Conservation (phyloP, 2,888 invertebrate genomes). For the Scrobipalpa costella region DNA sequence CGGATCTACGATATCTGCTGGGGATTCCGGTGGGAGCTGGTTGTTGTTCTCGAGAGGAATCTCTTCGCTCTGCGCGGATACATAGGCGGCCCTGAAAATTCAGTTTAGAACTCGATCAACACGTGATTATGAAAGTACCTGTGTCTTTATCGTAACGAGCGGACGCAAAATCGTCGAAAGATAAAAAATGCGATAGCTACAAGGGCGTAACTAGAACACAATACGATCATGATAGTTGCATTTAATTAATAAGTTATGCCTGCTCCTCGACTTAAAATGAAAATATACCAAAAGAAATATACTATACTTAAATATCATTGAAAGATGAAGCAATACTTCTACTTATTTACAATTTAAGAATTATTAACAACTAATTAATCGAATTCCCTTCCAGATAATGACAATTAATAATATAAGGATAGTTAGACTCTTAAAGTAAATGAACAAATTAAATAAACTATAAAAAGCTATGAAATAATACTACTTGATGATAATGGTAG, state of each 20-base stretch:
- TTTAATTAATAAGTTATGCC: neutral
- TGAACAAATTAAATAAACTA: neutral
- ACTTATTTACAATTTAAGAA: no score
- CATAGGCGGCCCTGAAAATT: conserved; percentile 49
- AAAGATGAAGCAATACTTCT: no score
- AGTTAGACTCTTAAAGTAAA: no score
- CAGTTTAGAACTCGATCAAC: conserved; percentile 42
- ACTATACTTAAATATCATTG: no score
- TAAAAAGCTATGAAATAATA: neutral
- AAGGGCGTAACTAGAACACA: conserved; percentile 58
- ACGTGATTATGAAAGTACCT: conserved; percentile 59
- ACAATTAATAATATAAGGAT: no score
- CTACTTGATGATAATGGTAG: neutral
- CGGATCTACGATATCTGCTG: conserved; percentile 47
- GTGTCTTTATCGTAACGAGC: conserved; percentile 60
- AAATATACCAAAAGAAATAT: no score
- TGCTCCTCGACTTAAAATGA: no score
- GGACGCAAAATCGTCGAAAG: conserved; percentile 68
- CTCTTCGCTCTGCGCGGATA: conserved; percentile 57
- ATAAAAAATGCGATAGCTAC: conserved; percentile 69
- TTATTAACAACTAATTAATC: no score
- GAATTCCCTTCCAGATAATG: no score
- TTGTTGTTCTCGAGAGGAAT: conserved; percentile 69
- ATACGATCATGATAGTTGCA: conserved; percentile 19
- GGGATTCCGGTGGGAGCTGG: conserved; percentile 65